Percentiles rank a stretch among this genome's conserved stretches.
phyloP scores from a whole-genome alignment of 2,113 vertebrate species.

The Thermophis baileyi region DNA sequence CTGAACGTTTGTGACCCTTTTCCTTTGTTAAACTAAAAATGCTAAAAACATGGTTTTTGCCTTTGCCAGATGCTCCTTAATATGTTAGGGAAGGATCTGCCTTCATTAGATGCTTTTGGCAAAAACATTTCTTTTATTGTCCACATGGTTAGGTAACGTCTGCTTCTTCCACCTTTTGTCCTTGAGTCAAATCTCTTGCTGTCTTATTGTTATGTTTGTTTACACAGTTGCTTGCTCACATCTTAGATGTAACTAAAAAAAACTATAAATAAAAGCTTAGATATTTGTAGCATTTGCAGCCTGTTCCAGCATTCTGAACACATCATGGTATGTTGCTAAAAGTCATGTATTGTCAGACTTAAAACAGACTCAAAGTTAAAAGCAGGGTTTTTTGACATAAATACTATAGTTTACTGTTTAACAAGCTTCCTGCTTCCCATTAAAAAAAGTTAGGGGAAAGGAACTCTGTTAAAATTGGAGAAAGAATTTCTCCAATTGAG shows the following conservation, averaged over 20 bases:
- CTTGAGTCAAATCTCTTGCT: background rate
- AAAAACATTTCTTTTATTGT: background rate
- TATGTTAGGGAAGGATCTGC: background rate
- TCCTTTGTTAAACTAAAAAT: background rate
- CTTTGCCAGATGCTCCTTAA: background rate
- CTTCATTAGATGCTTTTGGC: background rate
- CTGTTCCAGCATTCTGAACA: background rate
- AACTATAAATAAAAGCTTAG: background rate
- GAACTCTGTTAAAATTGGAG: background rate
- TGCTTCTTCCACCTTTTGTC: background rate
- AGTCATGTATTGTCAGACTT: background rate
- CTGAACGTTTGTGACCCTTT: background rate
- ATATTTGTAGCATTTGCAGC: background rate
- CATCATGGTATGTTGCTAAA: background rate
- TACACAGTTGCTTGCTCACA: background rate
- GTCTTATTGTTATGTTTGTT: background rate
- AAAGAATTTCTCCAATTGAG: too few species aligned
- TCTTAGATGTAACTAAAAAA: background rate
- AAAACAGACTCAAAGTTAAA: background rate
- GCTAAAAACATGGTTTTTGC: background rate
- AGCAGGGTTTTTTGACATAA: background rate
- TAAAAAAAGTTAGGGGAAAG: background rate
- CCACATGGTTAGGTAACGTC: background rate
- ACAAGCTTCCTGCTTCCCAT: background rate
- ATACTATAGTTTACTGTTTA: background rate